Base-by-base conservation (phyloP, 2,113 vertebrate genomes). In the Calyptommatus sinebrachiatus region DNA sequence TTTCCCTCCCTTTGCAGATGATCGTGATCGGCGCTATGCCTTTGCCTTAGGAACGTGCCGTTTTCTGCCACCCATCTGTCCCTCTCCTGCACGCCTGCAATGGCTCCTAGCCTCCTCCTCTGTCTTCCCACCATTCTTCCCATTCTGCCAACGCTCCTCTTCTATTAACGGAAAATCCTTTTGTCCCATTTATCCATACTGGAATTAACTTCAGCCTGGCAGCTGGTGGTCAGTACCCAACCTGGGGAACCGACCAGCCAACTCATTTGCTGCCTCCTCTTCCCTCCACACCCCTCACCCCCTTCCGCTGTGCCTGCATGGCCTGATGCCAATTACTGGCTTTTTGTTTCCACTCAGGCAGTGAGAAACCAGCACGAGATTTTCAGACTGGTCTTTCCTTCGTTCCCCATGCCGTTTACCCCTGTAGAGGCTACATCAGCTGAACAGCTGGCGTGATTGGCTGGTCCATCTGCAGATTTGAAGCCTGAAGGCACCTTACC, bases 161-260 rank as follows among this genome's bases (percentile, higher is more conserved):
- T 53, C 67, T 53, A 31, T 41, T 18, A 65, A 53, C 22, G 74
- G 62, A 73, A 73, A 46, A 83, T 26, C 65, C 31, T 60, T 62
- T 45, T 73, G 69, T 77, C 21, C 63, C 10, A 21, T 7, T 26
- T 70, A 72, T 65, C 61, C 61, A 12, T 45, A 31, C 31, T 7
- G 24, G 71, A 76, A 83, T 83, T 83, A 78, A 62, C 31, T 18
- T 50, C 63, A 12, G 62, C 62, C 29, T 31, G 63, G 62, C 76
- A 68, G 48, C 62, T 73, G 70, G 62, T 3, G 7, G 14, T 29
- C 48, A 12, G 35, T 77, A 62, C 70, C 76, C 22, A 21, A 50
- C 31, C 31, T 31, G 16, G 16, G 45, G n/a, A 66, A n/a, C 35
- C 48, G 28, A n/a, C n/a, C 71, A 68, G 26, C 41, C 65, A 14